These are phyloP conservation scores for Homarus americanus DNA, from an alignment of 1,140 invertebrate genomes.

Conservation along the genomic window DNA sequence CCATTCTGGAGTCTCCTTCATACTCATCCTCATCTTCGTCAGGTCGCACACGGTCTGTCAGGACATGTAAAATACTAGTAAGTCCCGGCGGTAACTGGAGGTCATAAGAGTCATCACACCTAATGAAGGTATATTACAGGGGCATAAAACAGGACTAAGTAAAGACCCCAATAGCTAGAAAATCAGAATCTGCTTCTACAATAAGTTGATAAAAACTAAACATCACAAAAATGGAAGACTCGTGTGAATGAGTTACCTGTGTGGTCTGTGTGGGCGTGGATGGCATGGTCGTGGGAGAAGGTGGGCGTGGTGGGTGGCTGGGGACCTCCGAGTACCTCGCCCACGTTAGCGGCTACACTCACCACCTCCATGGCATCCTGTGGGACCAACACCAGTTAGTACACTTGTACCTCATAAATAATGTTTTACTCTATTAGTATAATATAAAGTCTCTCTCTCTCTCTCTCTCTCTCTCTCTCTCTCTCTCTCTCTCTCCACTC, in stretches of 20 bases:
- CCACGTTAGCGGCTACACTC: constrained; percentile 59
- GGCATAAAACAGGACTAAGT: too few relatives aligned
- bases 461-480: neutral
- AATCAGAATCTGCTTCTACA: too few relatives aligned
- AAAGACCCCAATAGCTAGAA: too few relatives aligned
- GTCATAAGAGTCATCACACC: neutral
- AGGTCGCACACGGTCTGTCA: constrained; percentile 49
- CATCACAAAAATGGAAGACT: too few relatives aligned
- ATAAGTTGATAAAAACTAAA: too few relatives aligned
- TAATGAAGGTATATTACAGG: too few relatives aligned
- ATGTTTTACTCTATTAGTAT: too few relatives aligned
- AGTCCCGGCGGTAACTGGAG: neutral
- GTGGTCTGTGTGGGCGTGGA: constrained; percentile 48
- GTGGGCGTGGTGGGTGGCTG: constrained; percentile 48
- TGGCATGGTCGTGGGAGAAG: constrained; percentile 35
- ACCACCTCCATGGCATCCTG: constrained; percentile 67
- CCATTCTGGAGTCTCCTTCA: constrained; percentile 57
- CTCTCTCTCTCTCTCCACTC: neutral
- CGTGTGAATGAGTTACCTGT: constrained; percentile 11
- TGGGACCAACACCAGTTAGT: neutral
- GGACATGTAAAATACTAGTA: too few relatives aligned
- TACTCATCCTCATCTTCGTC: constrained; percentile 64
- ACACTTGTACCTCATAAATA: neutral
- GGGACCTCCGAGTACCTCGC: constrained; percentile 48
- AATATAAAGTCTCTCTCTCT: too few relatives aligned